Percentiles rank a stretch among this genome's conserved stretches.
Evolutionary conservation across 92 coral and sea anemone species (phyloP).

Genomic region (Virgularia gustaviana): DNA sequence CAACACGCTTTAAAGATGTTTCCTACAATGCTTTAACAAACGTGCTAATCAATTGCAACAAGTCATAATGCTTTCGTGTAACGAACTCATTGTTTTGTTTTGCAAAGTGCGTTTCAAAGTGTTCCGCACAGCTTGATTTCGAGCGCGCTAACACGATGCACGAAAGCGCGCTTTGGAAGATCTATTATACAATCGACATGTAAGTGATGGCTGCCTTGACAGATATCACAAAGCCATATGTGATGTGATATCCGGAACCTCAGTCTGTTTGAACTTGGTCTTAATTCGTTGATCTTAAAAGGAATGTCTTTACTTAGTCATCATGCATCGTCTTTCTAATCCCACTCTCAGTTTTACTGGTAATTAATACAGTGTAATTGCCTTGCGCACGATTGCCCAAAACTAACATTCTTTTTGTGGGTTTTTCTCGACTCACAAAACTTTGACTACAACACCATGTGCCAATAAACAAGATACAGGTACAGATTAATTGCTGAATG

Average conservation of each 20-base stretch:
- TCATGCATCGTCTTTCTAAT: conserved; percentile 13
- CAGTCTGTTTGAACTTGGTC: conserved; percentile 30
- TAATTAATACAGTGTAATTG: too few species aligned
- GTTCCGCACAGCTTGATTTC: conserved; percentile 35
- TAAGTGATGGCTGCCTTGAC: conserved; percentile 35
- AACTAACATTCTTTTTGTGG: neutral
- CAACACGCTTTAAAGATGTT: conserved; percentile 20
- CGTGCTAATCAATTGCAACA: conserved; percentile 10
- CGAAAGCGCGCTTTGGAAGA: neutral
- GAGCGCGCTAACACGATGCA: conserved; percentile 19
- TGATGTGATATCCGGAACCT: conserved; percentile 25
- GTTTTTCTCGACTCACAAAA: neutral
- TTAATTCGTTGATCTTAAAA: conserved; percentile 43
- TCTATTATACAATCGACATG: conserved; percentile 3
- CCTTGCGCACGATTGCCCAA: too few species aligned
- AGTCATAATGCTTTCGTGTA: conserved; percentile 2
- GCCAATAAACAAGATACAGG: too few species aligned
- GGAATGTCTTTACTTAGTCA: conserved; percentile 37
- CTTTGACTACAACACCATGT: too few species aligned
- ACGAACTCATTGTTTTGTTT: conserved; percentile 25
- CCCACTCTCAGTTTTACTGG: conserved; percentile 7
- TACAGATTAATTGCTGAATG: too few species aligned
- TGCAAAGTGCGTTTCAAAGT: conserved; percentile 34
- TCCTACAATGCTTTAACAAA: conserved; percentile 12
- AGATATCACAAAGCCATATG: conserved; percentile 36